Evolutionary conservation across 2,888 invertebrate species (phyloP), one percentile per base, ranked within the genome.

Genomic region (Herminia tarsipennalis): DNA sequence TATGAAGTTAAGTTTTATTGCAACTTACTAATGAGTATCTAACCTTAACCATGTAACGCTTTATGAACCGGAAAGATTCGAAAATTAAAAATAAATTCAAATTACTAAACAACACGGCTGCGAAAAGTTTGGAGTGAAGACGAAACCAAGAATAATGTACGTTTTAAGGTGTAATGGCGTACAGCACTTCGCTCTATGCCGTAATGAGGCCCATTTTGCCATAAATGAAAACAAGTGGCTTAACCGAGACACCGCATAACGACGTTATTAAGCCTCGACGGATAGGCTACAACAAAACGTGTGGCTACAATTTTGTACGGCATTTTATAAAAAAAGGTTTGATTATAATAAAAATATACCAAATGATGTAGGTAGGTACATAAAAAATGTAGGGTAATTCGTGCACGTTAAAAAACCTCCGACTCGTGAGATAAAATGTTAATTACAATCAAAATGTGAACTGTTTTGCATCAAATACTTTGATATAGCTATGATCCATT

Each of bases 201-300:
- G 65, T 83, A 84, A 83, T 80, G 84, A 83, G 78, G 68, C 66
- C 80, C 80, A 82, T 83, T 81, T 65, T 68, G 65, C 69, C 70
- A 76, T 73, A 84, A 84, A 84, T 83, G 83, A 83, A 82, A 82
- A 83, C 81, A 83, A 83, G 81, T 84, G 78, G 80, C 70, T 72
- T 71, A 72, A 70, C 75, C 66, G 75, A 73, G 78, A 78, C 78
- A 77, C 73, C 57, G 70, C 70, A 65, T 81, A 81, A 83, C 75
- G 80, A 76, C 52, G 64, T 59, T 68, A 64, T 74, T 76, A 73
- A 66, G 35, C 27, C 17, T 29, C 56, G 32, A 46, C 43, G 41
- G 43, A 64, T 47, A 39, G 47, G 42, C 29, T 41, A 12, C 12
- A 12, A 22, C 35, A 53, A 52, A n/a, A 35, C 46, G 29, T 44